A percentile compares a stretch with the other conserved stretches of the same genome.
These are phyloP conservation scores for Lydus trimaculatus DNA, from an alignment of 2,888 invertebrate genomes.

Conservation along the genomic window DNA sequence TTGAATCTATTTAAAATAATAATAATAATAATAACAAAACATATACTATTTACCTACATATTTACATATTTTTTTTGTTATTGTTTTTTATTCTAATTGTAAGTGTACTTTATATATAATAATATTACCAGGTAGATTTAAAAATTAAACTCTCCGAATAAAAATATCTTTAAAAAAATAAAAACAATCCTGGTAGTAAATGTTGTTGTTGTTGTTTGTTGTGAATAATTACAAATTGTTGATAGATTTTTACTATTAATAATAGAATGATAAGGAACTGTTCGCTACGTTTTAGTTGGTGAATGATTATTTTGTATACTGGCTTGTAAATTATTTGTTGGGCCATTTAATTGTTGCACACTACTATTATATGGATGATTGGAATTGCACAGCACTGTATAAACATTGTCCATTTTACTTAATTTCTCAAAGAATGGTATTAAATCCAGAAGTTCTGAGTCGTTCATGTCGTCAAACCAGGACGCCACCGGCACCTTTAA, in stretches of 20 bases:
- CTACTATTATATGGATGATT: conserved; percentile 79
- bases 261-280: conserved; percentile 28
- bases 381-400: conserved; percentile 91
- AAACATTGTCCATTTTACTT: conserved; percentile 96
- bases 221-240: conserved; percentile 5
- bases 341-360: conserved; percentile 50
- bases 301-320: conserved; percentile 44
- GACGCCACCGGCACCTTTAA: conserved; percentile 95
- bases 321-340: conserved; percentile 33
- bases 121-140: conserved; percentile 29
- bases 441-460: conserved; percentile 95
- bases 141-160: conserved; percentile 42
- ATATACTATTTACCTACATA: conserved; percentile 29
- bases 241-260: conserved; percentile 12
- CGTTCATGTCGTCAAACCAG: conserved; percentile 99
- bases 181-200: conserved; percentile 31
- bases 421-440: conserved; percentile 98
- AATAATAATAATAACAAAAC: conserved; percentile 16
- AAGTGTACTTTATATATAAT: neutral
- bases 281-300: conserved; percentile 54
- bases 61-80: conserved; percentile 19
- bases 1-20: neutral
- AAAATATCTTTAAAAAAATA: conserved; percentile 44
- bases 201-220: conserved; percentile 19
- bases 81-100: conserved; percentile 1